These are phyloP conservation scores for Dasyornis broadbenti DNA, from an alignment of 2,113 vertebrate genomes.

Conservation along the genomic window DNA sequence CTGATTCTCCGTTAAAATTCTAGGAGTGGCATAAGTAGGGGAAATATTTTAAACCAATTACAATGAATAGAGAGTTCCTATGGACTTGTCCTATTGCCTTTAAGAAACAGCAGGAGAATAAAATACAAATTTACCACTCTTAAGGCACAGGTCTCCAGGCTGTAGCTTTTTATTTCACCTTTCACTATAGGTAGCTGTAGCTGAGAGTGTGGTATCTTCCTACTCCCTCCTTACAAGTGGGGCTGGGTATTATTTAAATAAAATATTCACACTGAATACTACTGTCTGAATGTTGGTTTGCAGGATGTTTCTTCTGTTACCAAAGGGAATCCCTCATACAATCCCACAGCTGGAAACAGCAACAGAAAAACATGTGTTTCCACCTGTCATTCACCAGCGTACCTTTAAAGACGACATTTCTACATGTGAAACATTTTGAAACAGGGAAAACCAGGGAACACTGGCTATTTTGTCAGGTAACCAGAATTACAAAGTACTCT, in stretches of 20 bases:
- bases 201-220: neutral
- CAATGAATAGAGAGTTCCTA: neutral
- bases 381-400: neutral
- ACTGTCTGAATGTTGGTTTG: neutral
- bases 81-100: neutral
- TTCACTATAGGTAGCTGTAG: neutral
- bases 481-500: neutral
- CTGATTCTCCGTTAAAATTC: neutral
- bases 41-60: neutral
- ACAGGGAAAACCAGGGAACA: rapidly evolving
- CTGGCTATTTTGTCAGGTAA: neutral
- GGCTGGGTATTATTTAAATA: neutral
- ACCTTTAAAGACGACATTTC: neutral
- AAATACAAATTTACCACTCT: neutral
- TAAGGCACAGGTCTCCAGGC: neutral
- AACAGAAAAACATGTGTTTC: neutral
- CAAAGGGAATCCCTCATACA: neutral
- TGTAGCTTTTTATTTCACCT: neutral
- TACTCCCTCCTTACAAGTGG: neutral
- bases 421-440: neutral
- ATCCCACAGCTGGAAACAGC: neutral
- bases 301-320: neutral
- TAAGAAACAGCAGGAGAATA: neutral
- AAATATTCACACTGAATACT: neutral
- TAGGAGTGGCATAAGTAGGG: neutral